A percentile compares a stretch with the other conserved stretches of the same genome.
phyloP scores from a whole-genome alignment of 2,797 vertebrate species.

The Alcedo atthis region DNA sequence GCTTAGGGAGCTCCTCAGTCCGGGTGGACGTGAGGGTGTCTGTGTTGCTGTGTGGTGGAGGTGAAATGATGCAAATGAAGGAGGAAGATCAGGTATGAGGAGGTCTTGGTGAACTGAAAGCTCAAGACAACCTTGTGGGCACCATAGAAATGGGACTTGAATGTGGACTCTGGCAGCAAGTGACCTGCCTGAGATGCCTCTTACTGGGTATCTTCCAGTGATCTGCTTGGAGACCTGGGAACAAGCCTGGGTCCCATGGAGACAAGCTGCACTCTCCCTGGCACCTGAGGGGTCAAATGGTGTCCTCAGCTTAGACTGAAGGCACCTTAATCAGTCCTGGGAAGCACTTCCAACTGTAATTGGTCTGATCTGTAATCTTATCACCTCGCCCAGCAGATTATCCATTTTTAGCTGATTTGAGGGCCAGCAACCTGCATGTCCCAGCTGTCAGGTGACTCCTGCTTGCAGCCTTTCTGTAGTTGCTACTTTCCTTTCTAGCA shows the following conservation, averaged over 20 bases:
- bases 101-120: not conserved
- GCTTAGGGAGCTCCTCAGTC: not conserved
- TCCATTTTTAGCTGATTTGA: slow-evolving; percentile 43
- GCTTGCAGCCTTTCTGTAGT: not conserved
- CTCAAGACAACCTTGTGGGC: not conserved
- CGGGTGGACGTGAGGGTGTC: accelerated
- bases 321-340: not conserved
- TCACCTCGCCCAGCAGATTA: not conserved
- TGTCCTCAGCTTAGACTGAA: not conserved
- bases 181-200: not conserved
- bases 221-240: accelerated
- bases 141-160: accelerated
- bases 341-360: slow-evolving; percentile 3
- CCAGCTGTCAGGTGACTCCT: not conserved
- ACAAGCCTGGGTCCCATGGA: accelerated
- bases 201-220: not conserved
- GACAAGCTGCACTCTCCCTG: accelerated
- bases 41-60: not conserved
- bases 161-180: accelerated
- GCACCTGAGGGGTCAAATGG: not conserved
- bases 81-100: not conserved
- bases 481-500: not conserved
- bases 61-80: not conserved
- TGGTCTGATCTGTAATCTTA: slow-evolving; percentile 36
- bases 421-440: not conserved